Conservation (phyloP, 2,113 vertebrate genomes). For the Apeltes quadracus region DNA sequence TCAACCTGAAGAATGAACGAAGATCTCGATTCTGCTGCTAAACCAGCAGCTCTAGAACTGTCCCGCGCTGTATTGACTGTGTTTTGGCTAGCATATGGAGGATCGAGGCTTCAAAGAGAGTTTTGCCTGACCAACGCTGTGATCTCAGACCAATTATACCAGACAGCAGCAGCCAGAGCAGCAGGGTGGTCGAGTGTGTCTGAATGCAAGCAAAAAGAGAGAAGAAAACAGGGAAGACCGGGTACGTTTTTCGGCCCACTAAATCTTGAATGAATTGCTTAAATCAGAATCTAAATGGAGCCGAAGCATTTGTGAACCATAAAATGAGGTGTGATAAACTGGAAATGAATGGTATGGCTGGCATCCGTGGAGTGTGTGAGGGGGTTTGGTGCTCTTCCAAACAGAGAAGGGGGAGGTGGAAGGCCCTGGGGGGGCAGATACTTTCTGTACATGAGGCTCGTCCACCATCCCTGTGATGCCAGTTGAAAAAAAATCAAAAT, state of each 20-base stretch:
- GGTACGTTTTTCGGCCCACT: background rate
- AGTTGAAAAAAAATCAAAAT: background rate
- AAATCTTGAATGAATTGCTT: conserved; percentile 12
- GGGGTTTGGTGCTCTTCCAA: conserved; percentile 49
- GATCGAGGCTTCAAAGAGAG: conserved; percentile 51
- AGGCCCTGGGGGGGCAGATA: conserved; percentile 27
- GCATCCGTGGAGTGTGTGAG: conserved; percentile 60
- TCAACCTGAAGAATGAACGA: background rate
- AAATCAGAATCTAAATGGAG: conserved; percentile 19
- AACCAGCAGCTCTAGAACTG: conserved; percentile 4
- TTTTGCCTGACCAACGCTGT: conserved; percentile 30
- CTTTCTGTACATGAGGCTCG: conserved; percentile 16
- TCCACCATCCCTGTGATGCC: conserved; percentile 4
- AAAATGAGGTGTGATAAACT: conserved; percentile 43
- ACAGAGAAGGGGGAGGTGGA: conserved; percentile 11
- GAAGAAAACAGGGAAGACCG: background rate
- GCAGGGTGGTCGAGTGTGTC: conserved; percentile 48
- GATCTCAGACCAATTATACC: conserved; percentile 58
- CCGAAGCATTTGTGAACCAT: conserved; percentile 14
- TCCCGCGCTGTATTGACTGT: background rate
- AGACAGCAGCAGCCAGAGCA: conserved; percentile 53
- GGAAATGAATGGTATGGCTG: conserved; percentile 58
- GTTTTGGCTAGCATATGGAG: conserved; percentile 52
- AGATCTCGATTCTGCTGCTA: conserved; percentile 14
- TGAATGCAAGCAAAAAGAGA: conserved; percentile 17